phyloP scores from a whole-genome alignment of 2,888 invertebrate species.

The Dione juno region DNA sequence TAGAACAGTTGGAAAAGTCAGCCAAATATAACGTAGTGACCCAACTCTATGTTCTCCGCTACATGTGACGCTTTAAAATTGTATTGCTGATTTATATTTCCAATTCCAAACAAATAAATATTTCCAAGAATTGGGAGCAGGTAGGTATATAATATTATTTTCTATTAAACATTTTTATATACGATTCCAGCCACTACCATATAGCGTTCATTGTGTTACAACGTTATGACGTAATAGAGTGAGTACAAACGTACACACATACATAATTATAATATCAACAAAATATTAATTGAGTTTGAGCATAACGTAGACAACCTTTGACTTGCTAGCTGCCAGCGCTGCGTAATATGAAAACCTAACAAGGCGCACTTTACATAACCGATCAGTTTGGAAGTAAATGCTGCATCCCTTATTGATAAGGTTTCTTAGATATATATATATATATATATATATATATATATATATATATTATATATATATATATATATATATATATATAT shows the following conservation, averaged over 20 bases:
- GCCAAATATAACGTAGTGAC: no score
- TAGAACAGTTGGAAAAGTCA: no score
- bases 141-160: no score
- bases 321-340: not conserved
- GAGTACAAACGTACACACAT: not conserved
- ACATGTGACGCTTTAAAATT: no score
- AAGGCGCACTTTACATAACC: conserved; percentile 17
- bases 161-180: no score
- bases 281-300: conserved; percentile 21
- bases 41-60: no score
- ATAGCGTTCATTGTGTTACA: no score
- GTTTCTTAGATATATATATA: not conserved
- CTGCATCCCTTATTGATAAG: not conserved
- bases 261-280: not conserved
- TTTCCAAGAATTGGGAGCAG: no score
- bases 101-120: no score
- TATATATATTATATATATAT: not conserved
- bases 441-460: not conserved
- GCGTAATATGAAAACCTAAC: conserved; percentile 23
- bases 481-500: not conserved
- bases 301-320: conserved; percentile 7
- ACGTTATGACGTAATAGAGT: no score
- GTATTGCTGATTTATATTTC: no score
- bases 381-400: not conserved
- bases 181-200: no score